phyloP scores from a whole-genome alignment of 37 sponge, comb jelly and placozoan genomes.

The Diacarnus erythraeanus region DNA sequence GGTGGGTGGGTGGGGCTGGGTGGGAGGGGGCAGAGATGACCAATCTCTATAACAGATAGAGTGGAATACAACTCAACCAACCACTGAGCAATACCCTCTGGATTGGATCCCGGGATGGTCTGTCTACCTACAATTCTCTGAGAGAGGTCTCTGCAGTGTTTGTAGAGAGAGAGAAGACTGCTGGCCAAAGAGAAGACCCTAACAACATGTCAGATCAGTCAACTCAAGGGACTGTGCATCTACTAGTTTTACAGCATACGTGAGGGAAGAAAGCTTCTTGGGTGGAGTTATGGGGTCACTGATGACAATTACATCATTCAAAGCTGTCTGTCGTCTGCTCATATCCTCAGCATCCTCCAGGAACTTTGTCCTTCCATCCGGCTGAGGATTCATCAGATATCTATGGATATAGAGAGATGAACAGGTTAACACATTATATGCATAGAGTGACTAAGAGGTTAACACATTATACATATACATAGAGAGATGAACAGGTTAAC shows the following conservation, averaged over 20 bases:
- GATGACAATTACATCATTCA: slow-evolving; percentile 18
- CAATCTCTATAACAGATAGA: too few relatives aligned
- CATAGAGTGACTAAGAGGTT: too few relatives aligned
- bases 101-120: too few relatives aligned
- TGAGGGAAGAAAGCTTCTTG: slow-evolving; percentile 18
- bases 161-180: slow-evolving; percentile 39
- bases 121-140: slow-evolving; percentile 2
- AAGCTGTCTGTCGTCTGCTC: background rate
- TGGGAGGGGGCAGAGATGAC: background rate
- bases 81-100: too few relatives aligned
- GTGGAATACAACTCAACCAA: too few relatives aligned
- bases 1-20: background rate
- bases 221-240: too few relatives aligned
- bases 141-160: slow-evolving; percentile 44
- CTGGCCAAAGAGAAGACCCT: slow-evolving; percentile 34
- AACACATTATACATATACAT: too few relatives aligned
- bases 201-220: background rate
- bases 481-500: too few relatives aligned
- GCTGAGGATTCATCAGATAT: slow-evolving; percentile 39
- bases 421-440: background rate
- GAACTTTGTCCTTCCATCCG: slow-evolving; percentile 11
- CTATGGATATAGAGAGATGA: slow-evolving; percentile 13
- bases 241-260: too few relatives aligned
- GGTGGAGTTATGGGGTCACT: slow-evolving; percentile 39
- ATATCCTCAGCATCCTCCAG: slow-evolving; percentile 37